Conservation (phyloP, 2,113 vertebrate genomes). For the Notarius quadriscutis region DNA sequence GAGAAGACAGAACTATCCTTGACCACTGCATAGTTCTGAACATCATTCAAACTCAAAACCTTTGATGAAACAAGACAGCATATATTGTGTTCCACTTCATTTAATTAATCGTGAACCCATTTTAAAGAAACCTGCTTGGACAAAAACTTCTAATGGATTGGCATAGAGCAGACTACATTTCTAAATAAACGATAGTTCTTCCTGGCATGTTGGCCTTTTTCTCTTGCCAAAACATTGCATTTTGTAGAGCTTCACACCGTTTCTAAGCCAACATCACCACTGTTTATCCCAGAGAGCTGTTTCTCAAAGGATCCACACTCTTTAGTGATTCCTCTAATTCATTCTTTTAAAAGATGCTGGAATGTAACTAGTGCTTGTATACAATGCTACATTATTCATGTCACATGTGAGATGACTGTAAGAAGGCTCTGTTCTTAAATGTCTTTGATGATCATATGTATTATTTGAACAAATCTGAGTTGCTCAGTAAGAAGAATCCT, state of each 20-base stretch:
- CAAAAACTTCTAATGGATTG: slow-evolving; percentile 4
- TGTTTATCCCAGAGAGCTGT: slow-evolving; percentile 14
- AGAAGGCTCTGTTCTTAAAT: neutral
- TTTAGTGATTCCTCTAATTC: slow-evolving; percentile 2
- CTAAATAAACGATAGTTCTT: slow-evolving; percentile 65
- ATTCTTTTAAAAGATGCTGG: neutral
- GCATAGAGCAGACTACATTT: slow-evolving; percentile 39
- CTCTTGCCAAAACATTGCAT: slow-evolving; percentile 11
- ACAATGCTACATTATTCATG: neutral
- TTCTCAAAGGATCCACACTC: neutral
- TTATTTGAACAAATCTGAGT: neutral
- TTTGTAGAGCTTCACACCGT: slow-evolving; percentile 18
- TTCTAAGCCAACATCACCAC: slow-evolving; percentile 18
- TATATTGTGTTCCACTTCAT: neutral
- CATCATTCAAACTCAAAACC: neutral
- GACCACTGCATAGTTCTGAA: neutral
- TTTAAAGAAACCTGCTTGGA: slow-evolving; percentile 22
- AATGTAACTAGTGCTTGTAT: neutral
- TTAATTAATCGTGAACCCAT: neutral
- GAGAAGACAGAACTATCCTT: neutral
- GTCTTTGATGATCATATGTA: neutral
- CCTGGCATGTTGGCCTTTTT: slow-evolving; percentile 1
- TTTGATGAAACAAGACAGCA: neutral
- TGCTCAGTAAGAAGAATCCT: neutral
- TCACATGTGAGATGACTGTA: neutral